phyloP scores from a whole-genome alignment of 2,113 vertebrate genomes.

The Salvelinus fontinalis region DNA sequence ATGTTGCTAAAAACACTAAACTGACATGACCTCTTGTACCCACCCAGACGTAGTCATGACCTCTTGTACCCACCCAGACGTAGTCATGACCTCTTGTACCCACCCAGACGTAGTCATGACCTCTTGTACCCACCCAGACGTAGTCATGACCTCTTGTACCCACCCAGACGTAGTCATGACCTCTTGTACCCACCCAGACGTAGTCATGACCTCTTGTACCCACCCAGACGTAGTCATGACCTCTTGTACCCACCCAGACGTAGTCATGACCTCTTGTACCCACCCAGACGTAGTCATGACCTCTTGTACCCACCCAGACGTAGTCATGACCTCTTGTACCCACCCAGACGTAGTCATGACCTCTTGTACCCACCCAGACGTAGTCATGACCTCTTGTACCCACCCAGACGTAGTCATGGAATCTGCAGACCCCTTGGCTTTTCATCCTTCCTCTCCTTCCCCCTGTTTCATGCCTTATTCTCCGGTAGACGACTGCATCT shows the following conservation, averaged over 20 bases:
- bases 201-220: conserved; percentile 26
- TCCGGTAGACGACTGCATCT: conserved; percentile 20
- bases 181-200: conserved; percentile 42
- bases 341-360: conserved; percentile 32
- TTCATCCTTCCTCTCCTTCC: conserved; percentile 19
- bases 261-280: conserved; percentile 26
- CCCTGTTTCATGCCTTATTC: conserved; percentile 34
- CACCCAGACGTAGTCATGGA: conserved; percentile 33
- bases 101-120: conserved; percentile 32
- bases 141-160: conserved; percentile 26
- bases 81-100: conserved; percentile 26
- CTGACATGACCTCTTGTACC: conserved; percentile 22
- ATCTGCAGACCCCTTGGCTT: conserved; percentile 25
- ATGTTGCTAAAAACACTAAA: background rate
- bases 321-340: conserved; percentile 26
- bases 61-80: conserved; percentile 42
- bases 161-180: conserved; percentile 32
- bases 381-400: conserved; percentile 26
- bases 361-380: conserved; percentile 42
- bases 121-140: conserved; percentile 42
- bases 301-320: conserved; percentile 42
- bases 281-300: conserved; percentile 32
- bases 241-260: conserved; percentile 42
- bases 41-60: conserved; percentile 32
- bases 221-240: conserved; percentile 32